Percentiles rank a stretch among this genome's conserved stretches.
phyloP scores from a whole-genome alignment of 2,113 vertebrate genomes.

The Thermophis baileyi region DNA sequence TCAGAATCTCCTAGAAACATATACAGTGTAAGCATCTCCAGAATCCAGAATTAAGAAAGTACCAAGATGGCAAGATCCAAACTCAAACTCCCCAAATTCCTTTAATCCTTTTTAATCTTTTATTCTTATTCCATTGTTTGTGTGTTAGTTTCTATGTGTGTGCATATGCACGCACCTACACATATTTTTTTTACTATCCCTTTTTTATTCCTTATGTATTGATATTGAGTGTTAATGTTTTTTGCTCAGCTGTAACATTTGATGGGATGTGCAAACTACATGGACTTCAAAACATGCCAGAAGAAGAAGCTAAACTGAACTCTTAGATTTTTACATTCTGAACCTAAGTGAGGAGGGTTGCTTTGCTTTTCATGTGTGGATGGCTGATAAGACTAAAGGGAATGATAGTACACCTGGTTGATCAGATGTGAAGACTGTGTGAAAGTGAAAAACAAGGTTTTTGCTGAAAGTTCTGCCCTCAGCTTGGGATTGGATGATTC shows the following conservation, averaged over 20 bases:
- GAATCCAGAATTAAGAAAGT: background rate
- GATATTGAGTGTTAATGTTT: background rate
- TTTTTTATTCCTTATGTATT: background rate
- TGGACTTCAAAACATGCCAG: background rate
- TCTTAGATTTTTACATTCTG: background rate
- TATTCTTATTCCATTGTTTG: background rate
- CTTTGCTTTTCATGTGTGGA: background rate
- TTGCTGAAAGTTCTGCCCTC: background rate
- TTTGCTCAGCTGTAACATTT: background rate
- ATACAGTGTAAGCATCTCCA: background rate
- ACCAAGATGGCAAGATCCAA: background rate
- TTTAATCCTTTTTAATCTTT: background rate
- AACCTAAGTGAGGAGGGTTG: background rate
- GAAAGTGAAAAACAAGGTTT: background rate
- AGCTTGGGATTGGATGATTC: background rate
- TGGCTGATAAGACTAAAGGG: background rate
- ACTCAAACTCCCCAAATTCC: background rate
- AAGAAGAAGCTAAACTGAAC: background rate
- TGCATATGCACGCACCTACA: background rate
- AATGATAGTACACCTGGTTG: background rate
- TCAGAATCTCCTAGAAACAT: background rate
- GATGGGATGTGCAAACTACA: background rate
- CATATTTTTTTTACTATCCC: background rate
- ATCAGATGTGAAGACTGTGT: background rate
- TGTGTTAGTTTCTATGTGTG: background rate